Base-by-base conservation (phyloP, 2,888 invertebrate species). In the Plagodis pulveraria region DNA sequence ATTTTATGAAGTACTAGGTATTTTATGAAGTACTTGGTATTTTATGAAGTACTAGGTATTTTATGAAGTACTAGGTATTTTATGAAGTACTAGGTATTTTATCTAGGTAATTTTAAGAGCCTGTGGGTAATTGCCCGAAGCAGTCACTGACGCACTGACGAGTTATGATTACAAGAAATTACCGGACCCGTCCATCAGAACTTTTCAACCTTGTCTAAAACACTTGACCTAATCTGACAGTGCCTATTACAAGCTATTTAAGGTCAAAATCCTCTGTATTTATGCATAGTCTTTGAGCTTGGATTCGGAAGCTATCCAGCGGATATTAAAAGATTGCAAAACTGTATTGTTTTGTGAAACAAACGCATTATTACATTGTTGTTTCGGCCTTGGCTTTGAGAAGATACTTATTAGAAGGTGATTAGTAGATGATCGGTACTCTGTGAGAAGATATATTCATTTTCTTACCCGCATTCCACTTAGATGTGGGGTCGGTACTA, bases 301-400 rank as follows among this genome's bases (percentile, higher is more conserved):
- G 62, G 45, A 56, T 66, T 66, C 60, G 68, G 68, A 66, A 63
- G 69, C 46, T 11, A 38, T 43, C 12, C 46, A 43, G 54, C 63
- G 69, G 66, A 67, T 65, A 65, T 60, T 52, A 61, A 50, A 57
- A 54, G 52, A 57, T 69, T 65, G 52, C 52, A 35, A 63, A 50
- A 61, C 59, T 47, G 45, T 55, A 67, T 69, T 69, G 67, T 69
- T 69, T 63, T 55, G 8, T 36, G n/a, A 47, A 66, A 66, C 58
- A 63, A 62, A 62, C 65, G 57, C 8, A 56, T 56, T 41, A 56
- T 62, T 60, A 60, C 66, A 68, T 69, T 69, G 69, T 69, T 65
- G 40, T 50, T n/a, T 0, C 5, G 32, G 32, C 69, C 69, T 69
- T 69, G 66, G 69, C 69, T 65, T 69, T 69, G 66, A 50, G 62